Base-by-base conservation (phyloP, 1,140 invertebrate species). In the Akabosia matsudoensis region DNA sequence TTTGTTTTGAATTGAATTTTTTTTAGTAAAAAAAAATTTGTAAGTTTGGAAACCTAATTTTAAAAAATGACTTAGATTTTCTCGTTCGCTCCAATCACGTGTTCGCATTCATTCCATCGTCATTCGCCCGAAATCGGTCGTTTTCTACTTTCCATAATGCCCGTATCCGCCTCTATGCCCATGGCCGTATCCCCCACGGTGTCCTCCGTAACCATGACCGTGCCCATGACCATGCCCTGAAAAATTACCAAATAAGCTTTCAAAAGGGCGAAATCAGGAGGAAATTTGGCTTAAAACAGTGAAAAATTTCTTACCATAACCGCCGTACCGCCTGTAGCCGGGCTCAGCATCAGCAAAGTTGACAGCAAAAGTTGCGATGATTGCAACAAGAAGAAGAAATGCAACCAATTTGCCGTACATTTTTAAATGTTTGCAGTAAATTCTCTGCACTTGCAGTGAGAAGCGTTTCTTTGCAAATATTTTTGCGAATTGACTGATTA, bases 381-480 rank as follows among this genome's bases (percentile, higher is more conserved):
- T 56, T 10, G 30, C 61, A 22, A 67, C 61, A 13, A 67, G 22
- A n/a, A 67, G 61, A 67, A 67, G 30, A 10, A 67, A 31, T 16
- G 61, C 61, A 7, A 67, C 7, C 28, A 67, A 67, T 31, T 67
- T 67, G 26, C 26, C 61, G 30, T 28, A 67, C 61, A 67, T 67
- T 67, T 67, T 67, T 7, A 3, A 56, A 56, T 56, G 14, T 56
- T 56, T 56, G 37, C 18, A 45, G n/a, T n/a, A n/a, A n/a, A n/a
- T n/a, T n/a, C n/a, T n/a, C n/a, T 45, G 37, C 7, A 45, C 7
- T 10, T 45, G 37, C 7, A 45, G 37, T 18, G 7, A 18, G 18
- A 45, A 45, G 37, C 37, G n/a, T n/a, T n/a, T 45, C 37, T 7
- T 45, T 45, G 37, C 18, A 45, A 10, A 10, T 45, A 18, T 56